These are phyloP conservation scores for Pseudochirops cupreus DNA, from an alignment of 2,797 vertebrate species.

Conservation along the genomic window DNA sequence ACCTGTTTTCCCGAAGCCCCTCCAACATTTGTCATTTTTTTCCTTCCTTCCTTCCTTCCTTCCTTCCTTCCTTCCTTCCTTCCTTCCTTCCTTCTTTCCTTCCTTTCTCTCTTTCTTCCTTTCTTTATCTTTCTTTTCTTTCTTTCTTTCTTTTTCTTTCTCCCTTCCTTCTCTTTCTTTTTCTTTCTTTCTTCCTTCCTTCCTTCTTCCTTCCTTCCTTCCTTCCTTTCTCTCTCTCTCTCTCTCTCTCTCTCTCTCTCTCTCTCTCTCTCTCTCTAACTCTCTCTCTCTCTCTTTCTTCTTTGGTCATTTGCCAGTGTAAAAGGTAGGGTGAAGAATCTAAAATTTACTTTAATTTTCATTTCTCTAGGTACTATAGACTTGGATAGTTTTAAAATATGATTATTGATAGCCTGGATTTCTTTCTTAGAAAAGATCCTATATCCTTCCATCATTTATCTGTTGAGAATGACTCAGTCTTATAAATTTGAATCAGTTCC, in stretches of 20 bases:
- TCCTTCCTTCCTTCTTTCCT: too few relatives aligned
- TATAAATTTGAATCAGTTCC: not conserved
- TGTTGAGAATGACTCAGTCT: not conserved
- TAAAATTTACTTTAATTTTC: not conserved
- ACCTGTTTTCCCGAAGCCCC: not conserved
- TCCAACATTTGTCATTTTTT: not conserved
- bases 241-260: too few relatives aligned
- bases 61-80: too few relatives aligned
- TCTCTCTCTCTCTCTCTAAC: too few relatives aligned
- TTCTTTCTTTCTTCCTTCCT: too few relatives aligned
- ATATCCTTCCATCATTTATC: not conserved
- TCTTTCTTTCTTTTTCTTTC: too few relatives aligned
- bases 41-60: not conserved
- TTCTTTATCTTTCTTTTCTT: too few relatives aligned
- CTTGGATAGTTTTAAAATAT: not conserved
- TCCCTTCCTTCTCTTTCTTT: too few relatives aligned
- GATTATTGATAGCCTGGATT: not conserved
- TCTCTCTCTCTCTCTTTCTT: too few relatives aligned
- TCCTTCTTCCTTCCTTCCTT: too few relatives aligned
- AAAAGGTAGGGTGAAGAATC: not conserved
- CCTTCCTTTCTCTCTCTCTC: too few relatives aligned
- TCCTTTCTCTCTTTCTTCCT: too few relatives aligned
- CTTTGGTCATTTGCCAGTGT: not conserved
- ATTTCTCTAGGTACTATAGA: not conserved
- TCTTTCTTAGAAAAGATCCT: not conserved